A percentile compares a stretch with the other conserved stretches of the same genome.
Conservation (phyloP, 2,797 vertebrate species). For the Rhyacichthys aspro region DNA sequence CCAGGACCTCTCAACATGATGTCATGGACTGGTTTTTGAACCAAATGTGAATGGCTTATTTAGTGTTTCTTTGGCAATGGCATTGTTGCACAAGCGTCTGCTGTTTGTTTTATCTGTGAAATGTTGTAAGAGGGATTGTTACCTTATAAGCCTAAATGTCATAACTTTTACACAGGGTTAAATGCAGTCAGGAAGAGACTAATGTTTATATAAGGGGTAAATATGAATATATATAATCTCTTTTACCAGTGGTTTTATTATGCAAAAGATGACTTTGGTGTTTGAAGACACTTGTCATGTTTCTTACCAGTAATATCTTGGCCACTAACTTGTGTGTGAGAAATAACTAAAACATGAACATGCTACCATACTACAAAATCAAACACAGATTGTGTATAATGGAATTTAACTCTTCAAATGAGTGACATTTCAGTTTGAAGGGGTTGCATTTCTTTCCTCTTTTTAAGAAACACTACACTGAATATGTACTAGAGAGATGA, state of each 20-base stretch:
- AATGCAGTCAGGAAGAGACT: conserved; percentile 14
- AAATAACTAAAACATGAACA: conserved; percentile 35
- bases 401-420: conserved; percentile 27
- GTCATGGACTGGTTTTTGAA: conserved; percentile 72
- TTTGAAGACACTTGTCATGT: conserved; percentile 22
- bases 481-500: conserved; percentile 39
- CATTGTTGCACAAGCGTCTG: conserved; percentile 47
- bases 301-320: conserved; percentile 38
- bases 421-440: conserved; percentile 39
- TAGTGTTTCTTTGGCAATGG: conserved; percentile 36
- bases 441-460: conserved; percentile 18
- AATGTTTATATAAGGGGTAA: conserved; percentile 25
- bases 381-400: conserved; percentile 35
- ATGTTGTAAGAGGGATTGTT: conserved; percentile 46
- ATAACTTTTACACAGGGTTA: conserved; percentile 67
- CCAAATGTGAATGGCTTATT: conserved; percentile 54
- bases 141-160: conserved; percentile 44
- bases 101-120: conserved; percentile 30
- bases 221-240: conserved; percentile 33
- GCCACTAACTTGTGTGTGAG: conserved; percentile 37
- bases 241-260: conserved; percentile 64
- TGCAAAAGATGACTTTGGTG: conserved; percentile 62
- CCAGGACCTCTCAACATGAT: conserved; percentile 71
- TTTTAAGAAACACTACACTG: conserved; percentile 24
- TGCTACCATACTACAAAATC: conserved; percentile 19